Percentiles rank a stretch among this genome's conserved stretches.
Conservation (phyloP, 2,888 invertebrate genomes). For the Odontocolon sp. region DNA sequence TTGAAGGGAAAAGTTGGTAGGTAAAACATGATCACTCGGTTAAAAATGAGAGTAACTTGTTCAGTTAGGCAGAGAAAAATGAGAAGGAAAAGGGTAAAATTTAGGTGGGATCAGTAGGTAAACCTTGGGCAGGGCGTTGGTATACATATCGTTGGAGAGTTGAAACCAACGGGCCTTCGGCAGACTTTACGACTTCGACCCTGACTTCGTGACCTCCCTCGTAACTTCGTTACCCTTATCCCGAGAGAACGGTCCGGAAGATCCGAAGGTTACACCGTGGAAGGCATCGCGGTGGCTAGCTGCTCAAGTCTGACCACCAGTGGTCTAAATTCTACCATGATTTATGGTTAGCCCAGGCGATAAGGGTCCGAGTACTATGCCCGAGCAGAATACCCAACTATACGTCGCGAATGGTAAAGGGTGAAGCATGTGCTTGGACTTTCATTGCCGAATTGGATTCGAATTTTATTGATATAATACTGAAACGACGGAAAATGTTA, state of each 20-base stretch:
- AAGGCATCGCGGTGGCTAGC: slow-evolving; percentile 36
- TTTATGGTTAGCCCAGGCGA: slow-evolving; percentile 66
- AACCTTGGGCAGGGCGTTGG: neutral
- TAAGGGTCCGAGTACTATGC: slow-evolving; percentile 57
- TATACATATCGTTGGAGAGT: slow-evolving; percentile 20
- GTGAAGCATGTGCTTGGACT: neutral
- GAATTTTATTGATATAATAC: slow-evolving; percentile 1
- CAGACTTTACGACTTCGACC: slow-evolving; percentile 53
- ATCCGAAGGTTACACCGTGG: slow-evolving; percentile 37
- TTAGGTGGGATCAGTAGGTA: slow-evolving; percentile 2
- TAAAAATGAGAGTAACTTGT: too few relatives aligned
- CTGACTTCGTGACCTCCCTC: slow-evolving; percentile 60
- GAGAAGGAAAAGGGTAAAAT: neutral
- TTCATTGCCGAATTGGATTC: neutral
- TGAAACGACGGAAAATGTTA: neutral
- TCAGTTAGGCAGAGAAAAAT: neutral
- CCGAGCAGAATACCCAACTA: slow-evolving; percentile 44
- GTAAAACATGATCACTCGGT: too few relatives aligned
- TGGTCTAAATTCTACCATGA: slow-evolving; percentile 68
- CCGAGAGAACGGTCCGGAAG: slow-evolving; percentile 46
- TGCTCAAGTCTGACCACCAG: slow-evolving; percentile 59
- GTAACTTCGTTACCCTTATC: slow-evolving; percentile 62
- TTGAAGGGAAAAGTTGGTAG: too few relatives aligned
- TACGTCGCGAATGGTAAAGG: slow-evolving; percentile 14
- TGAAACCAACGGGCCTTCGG: slow-evolving; percentile 19